Evolutionary conservation across 2,113 vertebrate species (phyloP).

Genomic region (Alligator mississippiensis): DNA sequence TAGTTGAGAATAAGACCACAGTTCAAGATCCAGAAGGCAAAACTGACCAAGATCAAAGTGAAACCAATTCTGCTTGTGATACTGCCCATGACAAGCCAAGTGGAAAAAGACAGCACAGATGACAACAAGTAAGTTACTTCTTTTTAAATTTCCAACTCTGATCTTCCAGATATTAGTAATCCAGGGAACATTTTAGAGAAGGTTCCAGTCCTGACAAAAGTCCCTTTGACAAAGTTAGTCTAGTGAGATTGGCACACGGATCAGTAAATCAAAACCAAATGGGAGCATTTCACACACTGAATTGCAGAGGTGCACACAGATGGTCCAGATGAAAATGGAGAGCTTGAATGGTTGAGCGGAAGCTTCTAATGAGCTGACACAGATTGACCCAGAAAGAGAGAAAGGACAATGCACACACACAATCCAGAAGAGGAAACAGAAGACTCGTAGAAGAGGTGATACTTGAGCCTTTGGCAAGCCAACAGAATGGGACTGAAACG

Average conservation of each 20-base stretch:
- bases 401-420: conserved; percentile 23
- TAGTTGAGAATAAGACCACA: not conserved
- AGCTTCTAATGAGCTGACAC: conserved; percentile 19
- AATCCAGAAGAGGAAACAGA: not conserved
- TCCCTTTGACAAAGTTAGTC: conserved; percentile 27
- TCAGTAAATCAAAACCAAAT: not conserved
- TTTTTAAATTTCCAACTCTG: not conserved
- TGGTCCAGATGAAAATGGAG: not conserved
- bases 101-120: not conserved
- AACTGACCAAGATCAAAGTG: not conserved
- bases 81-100: not conserved
- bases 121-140: not conserved
- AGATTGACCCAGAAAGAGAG: conserved; percentile 26
- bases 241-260: not conserved
- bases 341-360: conserved; percentile 9
- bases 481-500: conserved; percentile 35
- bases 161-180: not conserved
- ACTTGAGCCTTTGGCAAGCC: conserved; percentile 17
- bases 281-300: not conserved
- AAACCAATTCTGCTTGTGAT: not conserved
- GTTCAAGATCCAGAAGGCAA: not conserved
- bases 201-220: not conserved
- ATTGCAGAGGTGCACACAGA: not conserved
- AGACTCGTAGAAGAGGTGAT: conserved; percentile 24
- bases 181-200: not conserved